Evolutionary conservation across 2,797 vertebrate species (phyloP).

Genomic region (Enteromius afrohamiltoni): DNA sequence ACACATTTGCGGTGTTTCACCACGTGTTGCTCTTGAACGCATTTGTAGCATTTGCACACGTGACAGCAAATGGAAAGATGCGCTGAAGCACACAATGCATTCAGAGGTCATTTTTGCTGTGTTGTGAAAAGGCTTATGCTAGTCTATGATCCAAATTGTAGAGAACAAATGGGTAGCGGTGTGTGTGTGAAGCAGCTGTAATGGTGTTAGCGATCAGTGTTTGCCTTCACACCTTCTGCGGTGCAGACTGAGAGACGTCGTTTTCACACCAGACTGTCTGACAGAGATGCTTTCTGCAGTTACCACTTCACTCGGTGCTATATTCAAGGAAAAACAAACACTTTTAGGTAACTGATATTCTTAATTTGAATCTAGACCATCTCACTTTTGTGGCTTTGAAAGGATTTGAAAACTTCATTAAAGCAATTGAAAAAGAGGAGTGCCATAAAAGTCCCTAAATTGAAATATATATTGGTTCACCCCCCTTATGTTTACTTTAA

Average conservation of each 20-base stretch:
- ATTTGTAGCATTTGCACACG: not conserved
- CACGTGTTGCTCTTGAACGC: not conserved
- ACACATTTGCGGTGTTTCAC: not conserved
- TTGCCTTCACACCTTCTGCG: slow-evolving; percentile 72
- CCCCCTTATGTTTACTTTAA: too few species aligned
- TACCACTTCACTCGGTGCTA: not conserved
- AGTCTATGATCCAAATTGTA: not conserved
- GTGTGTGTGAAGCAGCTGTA: slow-evolving; percentile 74
- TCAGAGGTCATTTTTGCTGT: not conserved
- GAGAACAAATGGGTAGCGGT: slow-evolving; percentile 3
- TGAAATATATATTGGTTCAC: too few species aligned
- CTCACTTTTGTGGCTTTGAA: not conserved
- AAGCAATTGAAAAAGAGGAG: not conserved
- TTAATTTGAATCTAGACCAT: not conserved
- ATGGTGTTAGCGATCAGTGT: slow-evolving; percentile 71
- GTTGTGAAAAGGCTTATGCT: not conserved
- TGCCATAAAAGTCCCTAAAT: not conserved
- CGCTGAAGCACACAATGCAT: not conserved
- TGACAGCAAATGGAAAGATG: slow-evolving; percentile 3
- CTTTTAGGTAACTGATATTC: not conserved
- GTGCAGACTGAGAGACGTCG: not conserved
- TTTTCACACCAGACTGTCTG: not conserved
- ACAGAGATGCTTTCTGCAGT: not conserved
- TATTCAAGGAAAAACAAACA: not conserved
- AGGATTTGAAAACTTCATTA: not conserved